phyloP scores from a whole-genome alignment of 2,888 invertebrate species.

The Philereme vetulata region DNA sequence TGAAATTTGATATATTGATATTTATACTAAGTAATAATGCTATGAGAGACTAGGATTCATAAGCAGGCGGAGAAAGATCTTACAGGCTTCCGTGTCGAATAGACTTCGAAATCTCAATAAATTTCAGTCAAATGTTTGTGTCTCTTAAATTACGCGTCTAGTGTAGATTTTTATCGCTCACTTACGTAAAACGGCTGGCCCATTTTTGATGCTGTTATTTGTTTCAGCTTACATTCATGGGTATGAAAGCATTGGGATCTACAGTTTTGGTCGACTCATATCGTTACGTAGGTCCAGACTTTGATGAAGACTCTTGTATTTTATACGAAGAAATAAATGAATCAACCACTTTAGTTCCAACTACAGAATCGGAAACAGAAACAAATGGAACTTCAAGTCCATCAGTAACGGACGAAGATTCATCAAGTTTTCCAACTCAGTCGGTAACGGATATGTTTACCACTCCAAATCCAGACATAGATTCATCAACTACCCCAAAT shows the following conservation, averaged over 20 bases:
- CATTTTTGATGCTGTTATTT: background rate
- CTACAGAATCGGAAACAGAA: slow-evolving; percentile 4
- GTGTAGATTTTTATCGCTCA: background rate
- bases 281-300: slow-evolving; percentile 50
- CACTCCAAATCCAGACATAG: background rate
- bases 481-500: background rate
- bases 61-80: no score
- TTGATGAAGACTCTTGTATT: slow-evolving; percentile 46
- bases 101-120: no score
- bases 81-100: no score
- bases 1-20: no score
- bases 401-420: background rate
- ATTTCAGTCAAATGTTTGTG: no score
- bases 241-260: slow-evolving; percentile 42
- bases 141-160: no score
- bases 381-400: slow-evolving; percentile 10
- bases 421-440: background rate
- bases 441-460: no score
- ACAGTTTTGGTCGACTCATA: slow-evolving; percentile 58
- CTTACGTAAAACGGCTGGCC: background rate
- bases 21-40: no score
- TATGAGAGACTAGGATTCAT: no score
- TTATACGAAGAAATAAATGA: slow-evolving; percentile 45
- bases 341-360: slow-evolving; percentile 9
- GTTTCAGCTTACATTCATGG: slow-evolving; percentile 59